A percentile compares a stretch with the other conserved stretches of the same genome.
phyloP scores from a whole-genome alignment of 1,140 invertebrate genomes.

The Drosophila persimilis region DNA sequence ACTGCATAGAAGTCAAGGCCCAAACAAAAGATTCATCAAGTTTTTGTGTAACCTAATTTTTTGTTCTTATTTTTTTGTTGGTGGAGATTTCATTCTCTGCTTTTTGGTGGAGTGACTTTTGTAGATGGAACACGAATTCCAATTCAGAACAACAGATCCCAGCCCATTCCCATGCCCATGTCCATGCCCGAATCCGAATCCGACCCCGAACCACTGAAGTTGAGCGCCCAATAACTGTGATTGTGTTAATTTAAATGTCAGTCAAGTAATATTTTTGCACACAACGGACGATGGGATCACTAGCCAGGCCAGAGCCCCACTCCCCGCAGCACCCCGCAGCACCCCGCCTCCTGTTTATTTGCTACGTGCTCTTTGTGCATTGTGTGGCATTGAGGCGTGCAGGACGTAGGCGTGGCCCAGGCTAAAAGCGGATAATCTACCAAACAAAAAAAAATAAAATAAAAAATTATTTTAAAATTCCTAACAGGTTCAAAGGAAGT shows the following conservation, averaged over 20 bases:
- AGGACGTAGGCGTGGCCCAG: constrained; percentile 53
- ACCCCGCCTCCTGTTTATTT: constrained; percentile 23
- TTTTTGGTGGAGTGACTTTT: constrained; percentile 54
- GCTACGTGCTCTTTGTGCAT: constrained; percentile 77
- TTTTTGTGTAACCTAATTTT: constrained; percentile 52
- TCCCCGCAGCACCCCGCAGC: neutral
- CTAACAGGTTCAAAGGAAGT: constrained; percentile 79
- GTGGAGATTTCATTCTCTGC: constrained; percentile 19
- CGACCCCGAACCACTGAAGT: constrained; percentile 38
- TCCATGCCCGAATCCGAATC: neutral
- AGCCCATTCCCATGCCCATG: too few species aligned
- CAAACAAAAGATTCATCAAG: constrained; percentile 64
- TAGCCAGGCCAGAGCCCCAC: constrained; percentile 27
- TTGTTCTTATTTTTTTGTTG: constrained; percentile 22
- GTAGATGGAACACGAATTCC: constrained; percentile 37
- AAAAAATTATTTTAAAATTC: constrained; percentile 68
- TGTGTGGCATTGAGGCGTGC: constrained; percentile 64
- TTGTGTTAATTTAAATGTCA: constrained; percentile 82
- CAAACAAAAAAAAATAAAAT: constrained; percentile 27
- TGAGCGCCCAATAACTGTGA: constrained; percentile 75
- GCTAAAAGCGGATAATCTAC: constrained; percentile 77
- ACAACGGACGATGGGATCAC: constrained; percentile 52
- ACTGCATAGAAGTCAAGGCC: neutral
- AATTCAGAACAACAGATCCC: constrained; percentile 13
- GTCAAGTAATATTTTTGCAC: constrained; percentile 80